These are phyloP conservation scores for Anabas testudineus DNA, from an alignment of 2,797 vertebrate species.

Conservation along the genomic window DNA sequence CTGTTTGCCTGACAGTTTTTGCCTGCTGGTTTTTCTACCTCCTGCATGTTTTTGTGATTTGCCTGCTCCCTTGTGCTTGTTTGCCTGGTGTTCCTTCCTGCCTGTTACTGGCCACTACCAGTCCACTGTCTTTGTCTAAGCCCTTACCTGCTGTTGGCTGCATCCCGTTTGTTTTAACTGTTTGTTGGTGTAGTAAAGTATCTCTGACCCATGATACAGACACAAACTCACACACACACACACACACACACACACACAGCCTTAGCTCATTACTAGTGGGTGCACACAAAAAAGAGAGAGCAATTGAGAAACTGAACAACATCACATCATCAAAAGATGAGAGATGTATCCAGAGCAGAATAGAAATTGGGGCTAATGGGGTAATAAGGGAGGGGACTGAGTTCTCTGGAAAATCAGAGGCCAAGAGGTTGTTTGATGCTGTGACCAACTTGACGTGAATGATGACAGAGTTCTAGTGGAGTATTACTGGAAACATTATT, in stretches of 20 bases:
- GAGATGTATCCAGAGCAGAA: conserved; percentile 37
- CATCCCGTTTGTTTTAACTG: neutral
- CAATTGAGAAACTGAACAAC: conserved; percentile 61
- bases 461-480: conserved; percentile 59
- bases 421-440: conserved; percentile 68
- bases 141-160: neutral
- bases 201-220: neutral
- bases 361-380: conserved; percentile 40
- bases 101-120: neutral
- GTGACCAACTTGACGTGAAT: conserved; percentile 57
- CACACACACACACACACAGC: conserved; percentile 23
- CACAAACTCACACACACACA: conserved; percentile 31
- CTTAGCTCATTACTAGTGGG: conserved; percentile 1
- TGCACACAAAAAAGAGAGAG: conserved; percentile 34
- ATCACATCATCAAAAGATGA: conserved; percentile 46
- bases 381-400: conserved; percentile 52
- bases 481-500: conserved; percentile 71
- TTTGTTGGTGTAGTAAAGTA: neutral
- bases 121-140: neutral
- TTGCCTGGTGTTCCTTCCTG: too few species aligned
- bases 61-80: too few species aligned
- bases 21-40: too few species aligned
- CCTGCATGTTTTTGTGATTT: too few species aligned
- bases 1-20: too few species aligned
- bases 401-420: conserved; percentile 60